A percentile compares a stretch with the other conserved stretches of the same genome.
Evolutionary conservation across 2,113 vertebrate genomes (phyloP).

Genomic region (Onychostruthus taczanowskii): DNA sequence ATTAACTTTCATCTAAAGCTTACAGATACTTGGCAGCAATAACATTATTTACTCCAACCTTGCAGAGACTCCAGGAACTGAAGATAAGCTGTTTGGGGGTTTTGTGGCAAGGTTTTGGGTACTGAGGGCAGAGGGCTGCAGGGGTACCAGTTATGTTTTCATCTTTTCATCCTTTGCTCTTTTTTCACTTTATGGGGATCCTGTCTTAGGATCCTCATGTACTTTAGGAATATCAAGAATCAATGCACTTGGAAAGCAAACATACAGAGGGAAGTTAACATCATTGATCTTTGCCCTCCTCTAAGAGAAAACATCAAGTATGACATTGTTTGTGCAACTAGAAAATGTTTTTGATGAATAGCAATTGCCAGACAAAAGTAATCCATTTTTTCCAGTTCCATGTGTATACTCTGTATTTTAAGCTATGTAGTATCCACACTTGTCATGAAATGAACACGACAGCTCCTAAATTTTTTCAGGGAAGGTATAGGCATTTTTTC

Average conservation of each 20-base stretch:
- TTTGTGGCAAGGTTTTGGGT: not conserved
- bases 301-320: not conserved
- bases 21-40: constrained; percentile 21
- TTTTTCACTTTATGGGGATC: not conserved
- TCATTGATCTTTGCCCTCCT: not conserved
- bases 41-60: not conserved
- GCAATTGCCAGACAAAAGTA: not conserved
- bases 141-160: not conserved
- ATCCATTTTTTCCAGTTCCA: not conserved
- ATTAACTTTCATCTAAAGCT: constrained; percentile 1
- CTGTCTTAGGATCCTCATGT: not conserved
- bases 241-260: not conserved
- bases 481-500: not conserved
- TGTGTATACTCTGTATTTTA: not conserved
- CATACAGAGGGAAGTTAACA: not conserved
- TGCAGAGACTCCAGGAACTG: not conserved
- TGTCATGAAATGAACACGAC: not conserved
- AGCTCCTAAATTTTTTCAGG: not conserved
- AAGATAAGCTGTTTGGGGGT: not conserved
- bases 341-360: not conserved
- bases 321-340: not conserved
- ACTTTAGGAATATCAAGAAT: not conserved
- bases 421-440: not conserved
- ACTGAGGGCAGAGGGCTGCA: not conserved
- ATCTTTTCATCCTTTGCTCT: not conserved